Evolutionary conservation across 2,888 invertebrate genomes (phyloP).

Genomic region (Nesidiocoris tenuis): DNA sequence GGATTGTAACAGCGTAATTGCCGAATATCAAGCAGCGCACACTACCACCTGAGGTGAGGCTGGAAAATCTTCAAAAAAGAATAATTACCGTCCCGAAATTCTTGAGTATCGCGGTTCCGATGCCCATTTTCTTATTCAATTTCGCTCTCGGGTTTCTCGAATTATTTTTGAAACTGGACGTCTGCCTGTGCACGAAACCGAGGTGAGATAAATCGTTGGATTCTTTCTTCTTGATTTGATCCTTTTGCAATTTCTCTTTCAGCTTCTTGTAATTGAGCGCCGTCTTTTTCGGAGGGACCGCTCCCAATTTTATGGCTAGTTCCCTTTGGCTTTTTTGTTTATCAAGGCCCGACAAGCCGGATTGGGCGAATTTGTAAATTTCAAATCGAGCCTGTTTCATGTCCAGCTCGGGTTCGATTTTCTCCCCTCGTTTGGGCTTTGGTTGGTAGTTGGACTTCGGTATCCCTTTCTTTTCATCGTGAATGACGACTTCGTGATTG

Average conservation of each 20-base stretch:
- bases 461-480: slow-evolving; percentile 8
- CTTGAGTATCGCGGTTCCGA: slow-evolving; percentile 45
- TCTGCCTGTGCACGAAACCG: slow-evolving; percentile 20
- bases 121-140: slow-evolving; percentile 35
- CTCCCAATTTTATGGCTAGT: slow-evolving; percentile 71
- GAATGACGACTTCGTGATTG: slow-evolving; percentile 32
- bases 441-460: neutral
- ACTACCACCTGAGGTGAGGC: no score
- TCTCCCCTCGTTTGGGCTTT: neutral
- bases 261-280: slow-evolving; percentile 43
- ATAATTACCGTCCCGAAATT: slow-evolving; percentile 44
- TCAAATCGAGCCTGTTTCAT: slow-evolving; percentile 77
- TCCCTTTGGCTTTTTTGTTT: slow-evolving; percentile 77
- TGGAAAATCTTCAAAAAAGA: neutral
- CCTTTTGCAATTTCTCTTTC: slow-evolving; percentile 27
- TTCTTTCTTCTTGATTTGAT: slow-evolving; percentile 38
- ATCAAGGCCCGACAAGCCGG: slow-evolving; percentile 68
- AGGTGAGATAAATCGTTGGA: slow-evolving; percentile 29
- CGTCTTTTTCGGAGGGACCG: slow-evolving; percentile 45
- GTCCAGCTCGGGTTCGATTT: slow-evolving; percentile 61
- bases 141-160: slow-evolving; percentile 38
- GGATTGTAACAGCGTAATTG: no score
- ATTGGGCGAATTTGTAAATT: slow-evolving; percentile 79
- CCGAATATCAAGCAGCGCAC: no score
- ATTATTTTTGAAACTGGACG: slow-evolving; percentile 27